Conservation (phyloP, 2,113 vertebrate species). For the Columbina picui region DNA sequence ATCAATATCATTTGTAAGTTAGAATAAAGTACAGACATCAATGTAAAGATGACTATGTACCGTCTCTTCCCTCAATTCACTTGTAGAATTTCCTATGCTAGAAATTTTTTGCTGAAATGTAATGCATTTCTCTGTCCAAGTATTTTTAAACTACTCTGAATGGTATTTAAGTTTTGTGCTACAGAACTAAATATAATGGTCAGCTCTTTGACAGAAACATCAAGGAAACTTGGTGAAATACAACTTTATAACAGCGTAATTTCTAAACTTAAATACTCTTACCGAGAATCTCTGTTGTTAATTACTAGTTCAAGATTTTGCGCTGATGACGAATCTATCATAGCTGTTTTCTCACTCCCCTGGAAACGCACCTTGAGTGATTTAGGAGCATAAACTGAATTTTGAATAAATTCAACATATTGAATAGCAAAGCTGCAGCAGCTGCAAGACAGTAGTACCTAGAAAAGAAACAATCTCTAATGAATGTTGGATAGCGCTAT, state of each 20-base stretch:
- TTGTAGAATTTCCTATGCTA: background rate
- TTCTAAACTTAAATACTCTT: slow-evolving; percentile 28
- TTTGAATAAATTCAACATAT: slow-evolving; percentile 95
- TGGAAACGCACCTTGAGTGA: slow-evolving; percentile 93
- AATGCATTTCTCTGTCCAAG: background rate
- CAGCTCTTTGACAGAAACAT: background rate
- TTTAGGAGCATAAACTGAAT: slow-evolving; percentile 90
- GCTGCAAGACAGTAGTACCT: slow-evolving; percentile 97
- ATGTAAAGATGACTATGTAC: background rate
- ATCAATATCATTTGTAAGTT: background rate
- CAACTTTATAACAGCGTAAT: background rate
- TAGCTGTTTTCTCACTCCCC: slow-evolving; percentile 94
- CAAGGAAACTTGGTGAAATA: background rate
- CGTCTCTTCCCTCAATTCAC: background rate
- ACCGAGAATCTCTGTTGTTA: slow-evolving; percentile 93
- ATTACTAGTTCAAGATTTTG: slow-evolving; percentile 91
- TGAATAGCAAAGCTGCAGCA: slow-evolving; percentile 92
- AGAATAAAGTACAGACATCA: background rate
- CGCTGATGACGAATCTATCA: slow-evolving; percentile 94
- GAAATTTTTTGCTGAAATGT: background rate
- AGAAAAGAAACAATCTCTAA: slow-evolving; percentile 34
- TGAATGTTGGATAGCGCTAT: background rate
- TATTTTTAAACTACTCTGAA: background rate
- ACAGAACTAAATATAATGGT: background rate
- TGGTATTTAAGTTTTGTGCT: background rate